Evolutionary conservation across 2,797 vertebrate genomes (phyloP).

Genomic region (Hoplostethus atlanticus): DNA sequence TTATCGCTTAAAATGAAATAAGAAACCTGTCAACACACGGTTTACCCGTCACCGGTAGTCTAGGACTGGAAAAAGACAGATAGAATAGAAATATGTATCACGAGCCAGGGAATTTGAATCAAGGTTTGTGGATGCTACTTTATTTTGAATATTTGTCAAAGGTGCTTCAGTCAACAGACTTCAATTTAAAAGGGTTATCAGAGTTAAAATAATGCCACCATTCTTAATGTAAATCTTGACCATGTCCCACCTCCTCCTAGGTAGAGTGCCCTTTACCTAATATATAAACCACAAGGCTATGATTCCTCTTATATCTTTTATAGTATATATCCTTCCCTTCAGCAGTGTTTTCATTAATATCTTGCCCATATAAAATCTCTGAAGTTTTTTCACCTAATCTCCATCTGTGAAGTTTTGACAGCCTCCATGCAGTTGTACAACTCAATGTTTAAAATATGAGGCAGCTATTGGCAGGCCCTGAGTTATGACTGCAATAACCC

Average conservation of each 20-base stretch:
- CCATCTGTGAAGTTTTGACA: constrained; percentile 72
- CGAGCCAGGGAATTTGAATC: not conserved
- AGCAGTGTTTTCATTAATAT: constrained; percentile 29
- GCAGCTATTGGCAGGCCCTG: constrained; percentile 72
- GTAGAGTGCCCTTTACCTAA: not conserved
- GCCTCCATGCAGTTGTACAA: constrained; percentile 52
- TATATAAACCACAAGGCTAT: not conserved
- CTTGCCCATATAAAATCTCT: constrained; percentile 8
- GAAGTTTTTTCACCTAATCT: constrained; percentile 53
- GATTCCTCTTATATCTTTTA: not conserved
- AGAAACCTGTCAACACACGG: constrained; percentile 54
- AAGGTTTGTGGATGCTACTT: constrained; percentile 7
- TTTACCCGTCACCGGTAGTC: constrained; percentile 57
- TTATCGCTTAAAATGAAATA: constrained; percentile 70
- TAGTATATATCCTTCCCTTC: constrained; percentile 2
- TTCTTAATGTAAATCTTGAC: constrained; percentile 1
- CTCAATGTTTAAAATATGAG: constrained; percentile 81
- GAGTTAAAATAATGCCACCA: not conserved
- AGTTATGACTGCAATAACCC: constrained; percentile 78
- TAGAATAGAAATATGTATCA: constrained; percentile 43
- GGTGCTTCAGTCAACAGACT: constrained; percentile 8
- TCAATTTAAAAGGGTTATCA: not conserved
- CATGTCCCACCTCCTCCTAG: not conserved
- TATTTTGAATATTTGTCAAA: constrained; percentile 1
- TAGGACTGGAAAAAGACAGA: constrained; percentile 45